Evolutionary conservation across 2,113 vertebrate species (phyloP), one percentile per base, ranked within the genome.

Genomic region (Gasterosteus nipponicus): DNA sequence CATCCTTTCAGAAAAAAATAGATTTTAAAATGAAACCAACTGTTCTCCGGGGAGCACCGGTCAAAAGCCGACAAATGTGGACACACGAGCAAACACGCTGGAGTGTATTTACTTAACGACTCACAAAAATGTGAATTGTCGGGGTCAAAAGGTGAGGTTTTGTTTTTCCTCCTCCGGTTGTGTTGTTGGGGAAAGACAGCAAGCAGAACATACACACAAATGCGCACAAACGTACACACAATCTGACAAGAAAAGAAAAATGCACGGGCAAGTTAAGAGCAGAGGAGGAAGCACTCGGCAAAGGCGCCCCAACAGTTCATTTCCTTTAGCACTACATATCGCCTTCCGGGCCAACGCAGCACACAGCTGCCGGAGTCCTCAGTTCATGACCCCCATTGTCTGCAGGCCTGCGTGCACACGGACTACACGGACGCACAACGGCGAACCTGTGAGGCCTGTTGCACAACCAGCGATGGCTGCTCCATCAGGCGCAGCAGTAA

Each of bases 211-310:
- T 58, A 81, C 64, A 72, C 33, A 35, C 33, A 35, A 35, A 39
- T 39, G 11, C 47, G 61, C 62, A 61, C 22, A 16, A 49, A 42
- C 49, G 65, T 63, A 69, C 47, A 57, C 6, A n/a, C 74, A 75
- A 49, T 44, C 75, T 75, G 59, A 69, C 49, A 47, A 2, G 42
- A 22, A 19, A 51, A 63, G 68, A 72, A 73, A 67, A 69, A 66
- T 11, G 44, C 7, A 70, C 49, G 73, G 77, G 61, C 69, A 69
- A 77, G 86, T 83, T 33, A 85, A 86, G 86, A 57, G 66, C 62
- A 66, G 47, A 59, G 51, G 65, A 87, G 80, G 78, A 89, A 89
- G 74, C 78, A 86, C 75, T 89, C 82, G 82, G 73, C 68, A 88
- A 84, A 83, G 51, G 64, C 58, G 74, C 63, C 73, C 80, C 29